Base-by-base conservation (phyloP, 2,888 invertebrate genomes). In the Epiblema foenella region DNA sequence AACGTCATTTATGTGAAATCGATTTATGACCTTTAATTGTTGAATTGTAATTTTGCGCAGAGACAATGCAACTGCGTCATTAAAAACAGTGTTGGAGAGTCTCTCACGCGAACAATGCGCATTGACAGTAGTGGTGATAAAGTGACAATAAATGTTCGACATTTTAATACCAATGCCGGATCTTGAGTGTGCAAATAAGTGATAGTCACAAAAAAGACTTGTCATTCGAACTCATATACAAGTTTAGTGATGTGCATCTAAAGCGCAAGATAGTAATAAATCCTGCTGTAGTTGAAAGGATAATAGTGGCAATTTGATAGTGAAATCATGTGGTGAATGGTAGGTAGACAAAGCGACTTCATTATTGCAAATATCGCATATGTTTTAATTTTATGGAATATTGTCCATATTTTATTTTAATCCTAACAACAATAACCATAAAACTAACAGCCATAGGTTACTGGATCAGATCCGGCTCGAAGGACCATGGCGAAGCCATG, bases 61-160 rank as follows among this genome's bases (percentile, higher is more conserved):
- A 60, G 56, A 71, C 71, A 71, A 71, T 71, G 56, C 20, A 57
- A 20, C 29, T 56, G n/a, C 17, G 54, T 60, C 24, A 71, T 66
- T 37, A 24, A 60, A 59, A 9, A 42, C 59, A 70, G 70, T 71
- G 46, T 49, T 51, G 57, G 15, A 24, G 60, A 62, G 39, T 24
- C 54, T 71, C 70, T 62, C 66, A 71, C 71, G 71, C 60, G 42
- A 46, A 60, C 60, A 69, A 62, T 69, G 49, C 17, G 29, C 18
- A 18, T 17, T 67, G 67, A 60, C 66, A 71, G 42, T 46, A 56
- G 71, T 57, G 66, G 71, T 71, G 39, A 71, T 71, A 67, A 71
- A 71, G 18, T 51, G 15, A 12, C 42, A 51, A 62, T 49, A 67
- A 62, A 71, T 67, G 65, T 66, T 60, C 46, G 46, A 42, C 39